phyloP scores from a whole-genome alignment of 1,140 invertebrate genomes.

The Atopsyche davidsoni region DNA sequence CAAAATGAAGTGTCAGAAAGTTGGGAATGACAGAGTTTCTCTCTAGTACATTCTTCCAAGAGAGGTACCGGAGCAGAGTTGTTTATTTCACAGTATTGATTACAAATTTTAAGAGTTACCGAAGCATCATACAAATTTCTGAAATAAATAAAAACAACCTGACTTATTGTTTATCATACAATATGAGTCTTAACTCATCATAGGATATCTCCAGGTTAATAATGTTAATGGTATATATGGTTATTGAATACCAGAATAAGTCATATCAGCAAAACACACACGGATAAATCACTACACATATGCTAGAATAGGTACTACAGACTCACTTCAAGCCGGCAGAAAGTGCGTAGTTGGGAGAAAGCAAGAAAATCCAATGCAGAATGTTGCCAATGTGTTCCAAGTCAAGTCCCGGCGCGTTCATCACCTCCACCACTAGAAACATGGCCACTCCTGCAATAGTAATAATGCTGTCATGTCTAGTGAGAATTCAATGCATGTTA shows the following conservation, averaged over 20 bases:
- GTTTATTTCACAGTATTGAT: constrained; percentile 39
- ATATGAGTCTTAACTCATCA: background rate
- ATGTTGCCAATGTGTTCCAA: constrained; percentile 49
- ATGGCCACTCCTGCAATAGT: constrained; percentile 52
- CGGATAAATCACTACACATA: too few relatives aligned
- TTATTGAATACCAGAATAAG: too few relatives aligned
- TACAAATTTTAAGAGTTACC: constrained; percentile 39
- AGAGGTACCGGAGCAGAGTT: too few relatives aligned
- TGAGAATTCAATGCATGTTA: too few relatives aligned
- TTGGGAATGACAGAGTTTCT: too few relatives aligned
- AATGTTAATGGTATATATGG: too few relatives aligned
- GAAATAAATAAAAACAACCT: constrained; percentile 9
- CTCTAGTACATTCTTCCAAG: too few relatives aligned
- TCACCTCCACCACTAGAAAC: constrained; percentile 56
- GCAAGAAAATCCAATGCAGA: constrained; percentile 56
- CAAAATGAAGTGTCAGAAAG: too few relatives aligned
- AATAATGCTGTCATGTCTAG: too few relatives aligned
- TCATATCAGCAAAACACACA: too few relatives aligned
- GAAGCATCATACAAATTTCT: constrained; percentile 43
- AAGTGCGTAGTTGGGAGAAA: constrained; percentile 64
- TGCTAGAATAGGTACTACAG: too few relatives aligned
- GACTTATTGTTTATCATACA: constrained; percentile 1
- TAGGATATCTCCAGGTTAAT: too few relatives aligned
- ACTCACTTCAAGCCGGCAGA: constrained; percentile 27
- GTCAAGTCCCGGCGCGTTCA: constrained; percentile 51